Base-by-base conservation (phyloP, 2,888 invertebrate genomes). In the Drosophila prostipennis region DNA sequence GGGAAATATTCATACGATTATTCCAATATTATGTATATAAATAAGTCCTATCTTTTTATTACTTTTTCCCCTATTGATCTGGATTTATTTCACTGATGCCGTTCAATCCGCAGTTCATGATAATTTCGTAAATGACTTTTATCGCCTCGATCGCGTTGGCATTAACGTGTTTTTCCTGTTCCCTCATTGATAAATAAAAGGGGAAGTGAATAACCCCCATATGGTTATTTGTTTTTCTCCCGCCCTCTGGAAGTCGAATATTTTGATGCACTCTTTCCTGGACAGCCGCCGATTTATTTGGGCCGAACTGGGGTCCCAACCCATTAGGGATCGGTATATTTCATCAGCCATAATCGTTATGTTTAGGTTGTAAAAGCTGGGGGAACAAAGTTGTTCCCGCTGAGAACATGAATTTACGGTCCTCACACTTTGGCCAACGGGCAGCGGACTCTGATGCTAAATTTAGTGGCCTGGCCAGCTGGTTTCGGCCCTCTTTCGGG, bases 101-200 rank as follows among this genome's bases (percentile, higher is more conserved):
- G 10, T 13, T 54, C 34, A 42, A 51, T 37, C 60, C 39, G 26
- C 52, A 14, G 42, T 40, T 58, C 59, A 46, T 65, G 57, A 68
- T 58, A 56, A 60, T 60, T 72, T 53, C 37, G 14, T 46, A 60
- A 75, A 65, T 72, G 42, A 51, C 53, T 63, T 65, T 85, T 67
- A 70, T 67, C 54, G 67, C 77, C 54, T 34, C 10, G 60, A 51
- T 57, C 63, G 59, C 23, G 10, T 19, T 42, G 2, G 10, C n/a
- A 45, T 14, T 67, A 83, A 84, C 80, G 74, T 72, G 85, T 87
- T 81, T 69, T 84, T 78, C 81, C 51, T 70, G 87, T 81, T 87
- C 61, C 48, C 71, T 80, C 75, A 72, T 76, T 77, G 74, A 68
- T 72, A 72, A 67, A 74, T 64, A 70, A 75, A 72, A 37, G 72